Evolutionary conservation across 2,888 invertebrate genomes (phyloP), one percentile per base, ranked within the genome.

Genomic region (Rhaphigaster nebulosa): DNA sequence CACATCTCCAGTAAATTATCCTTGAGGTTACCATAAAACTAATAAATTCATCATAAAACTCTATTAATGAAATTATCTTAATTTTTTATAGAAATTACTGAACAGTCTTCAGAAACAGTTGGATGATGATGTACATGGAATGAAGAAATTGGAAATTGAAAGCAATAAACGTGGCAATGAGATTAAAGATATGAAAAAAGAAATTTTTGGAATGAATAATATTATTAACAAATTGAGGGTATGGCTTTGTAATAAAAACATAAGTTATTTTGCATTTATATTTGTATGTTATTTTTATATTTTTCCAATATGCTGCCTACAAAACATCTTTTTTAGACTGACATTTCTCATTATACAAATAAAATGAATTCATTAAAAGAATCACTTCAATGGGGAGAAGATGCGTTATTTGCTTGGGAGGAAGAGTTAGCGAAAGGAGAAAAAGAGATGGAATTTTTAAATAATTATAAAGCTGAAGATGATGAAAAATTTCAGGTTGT

Each of bases 381-480:
- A 50, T 95, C 95, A 92, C 96, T 97, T 3, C 95, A 96, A 91
- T 96, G 96, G 93, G 97, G 96, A 92, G 94, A 95, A 50, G 95
- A 95, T 34, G 96, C 96, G 0, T 93, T 97, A 90, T 94, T 95
- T 87, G 96, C 96, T 89, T 97, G 96, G 96, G 95, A 96, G 50
- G 96, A 96, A 84, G 95, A 96, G 0, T 94, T 97, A 91, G 95
- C 92, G 20, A 92, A 92, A 88, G 95, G 95, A 65, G 95, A 96
- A 80, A 95, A 96, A 88, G 96, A 96, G 91, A 96, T 96, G 92
- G 94, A 95, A 52, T 94, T 97, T n/a, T 95, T 97, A 84, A 95
- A 96, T 92, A 95, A 95, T 93, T 97, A 96, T 92, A 96, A 96
- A 91, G 95, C 96, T 93, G 95, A 96, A 92, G 97, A 97, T 93